Percentiles rank a stretch among this genome's conserved stretches.
These are phyloP conservation scores for Tiliqua scincoides DNA, from an alignment of 2,113 vertebrate genomes.

Conservation along the genomic window DNA sequence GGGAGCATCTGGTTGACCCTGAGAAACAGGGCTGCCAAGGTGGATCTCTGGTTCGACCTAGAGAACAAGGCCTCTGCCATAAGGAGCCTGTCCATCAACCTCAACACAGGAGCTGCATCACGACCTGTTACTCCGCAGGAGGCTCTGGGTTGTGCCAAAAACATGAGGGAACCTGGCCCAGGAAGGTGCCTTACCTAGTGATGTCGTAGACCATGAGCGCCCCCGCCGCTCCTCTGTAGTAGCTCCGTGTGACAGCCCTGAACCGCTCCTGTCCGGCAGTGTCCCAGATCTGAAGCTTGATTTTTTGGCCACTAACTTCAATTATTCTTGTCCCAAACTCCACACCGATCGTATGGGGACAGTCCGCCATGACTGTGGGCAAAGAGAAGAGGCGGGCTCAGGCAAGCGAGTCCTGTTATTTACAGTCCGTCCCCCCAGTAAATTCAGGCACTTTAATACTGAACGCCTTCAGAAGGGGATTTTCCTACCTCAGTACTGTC, in stretches of 20 bases:
- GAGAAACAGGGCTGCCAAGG: too few relatives aligned
- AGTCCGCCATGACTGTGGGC: constrained; percentile 95
- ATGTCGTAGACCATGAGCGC: constrained; percentile 99
- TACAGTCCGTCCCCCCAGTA: neutral
- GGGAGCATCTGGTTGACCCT: too few relatives aligned
- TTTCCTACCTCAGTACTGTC: too few relatives aligned
- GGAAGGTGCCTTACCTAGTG: constrained; percentile 87
- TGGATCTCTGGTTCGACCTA: too few relatives aligned
- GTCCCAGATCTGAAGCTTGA: constrained; percentile 99
- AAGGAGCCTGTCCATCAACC: too few relatives aligned
- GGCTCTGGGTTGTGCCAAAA: too few relatives aligned
- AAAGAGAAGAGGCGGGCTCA: neutral
- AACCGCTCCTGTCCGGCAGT: constrained; percentile 97
- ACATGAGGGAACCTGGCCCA: neutral
- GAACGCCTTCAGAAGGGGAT: too few relatives aligned
- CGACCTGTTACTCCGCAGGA: too few relatives aligned
- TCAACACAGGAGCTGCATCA: too few relatives aligned
- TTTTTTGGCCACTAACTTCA: constrained; percentile 98
- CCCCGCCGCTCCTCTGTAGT: constrained; percentile 96
- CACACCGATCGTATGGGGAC: constrained; percentile 98
- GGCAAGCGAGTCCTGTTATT: neutral
- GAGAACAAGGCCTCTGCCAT: too few relatives aligned
- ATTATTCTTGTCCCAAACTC: constrained; percentile 98
- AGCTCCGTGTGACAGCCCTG: constrained; percentile 95
- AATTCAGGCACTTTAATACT: neutral